A percentile compares a stretch with the other conserved stretches of the same genome.
Conservation (phyloP, 2,113 vertebrate genomes). For the Tupaia chinensis region DNA sequence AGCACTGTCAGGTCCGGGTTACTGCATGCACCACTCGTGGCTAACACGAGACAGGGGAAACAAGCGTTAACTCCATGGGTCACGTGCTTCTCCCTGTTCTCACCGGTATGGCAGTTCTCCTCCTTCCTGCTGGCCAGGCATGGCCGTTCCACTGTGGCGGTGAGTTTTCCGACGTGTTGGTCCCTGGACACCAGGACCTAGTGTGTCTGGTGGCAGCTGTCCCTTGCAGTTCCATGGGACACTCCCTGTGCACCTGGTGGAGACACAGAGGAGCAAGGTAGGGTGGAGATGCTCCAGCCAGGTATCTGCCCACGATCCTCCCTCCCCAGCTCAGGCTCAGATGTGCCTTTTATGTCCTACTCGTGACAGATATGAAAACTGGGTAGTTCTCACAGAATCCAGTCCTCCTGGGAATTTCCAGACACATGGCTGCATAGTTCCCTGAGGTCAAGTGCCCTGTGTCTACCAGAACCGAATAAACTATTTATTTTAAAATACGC, state of each 20-base stretch:
- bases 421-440: too few species aligned
- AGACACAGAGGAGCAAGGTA: too few species aligned
- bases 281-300: too few species aligned
- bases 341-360: too few species aligned
- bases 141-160: background rate
- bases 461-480: accelerated
- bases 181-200: background rate
- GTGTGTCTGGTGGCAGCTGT: background rate
- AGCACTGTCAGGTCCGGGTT: background rate
- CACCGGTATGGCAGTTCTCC: too few species aligned
- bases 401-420: background rate
- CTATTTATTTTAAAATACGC: background rate
- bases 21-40: background rate
- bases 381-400: too few species aligned
- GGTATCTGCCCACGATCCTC: too few species aligned
- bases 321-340: background rate
- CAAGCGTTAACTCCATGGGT: background rate
- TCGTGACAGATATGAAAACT: too few species aligned
- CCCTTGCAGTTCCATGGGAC: background rate
- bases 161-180: background rate
- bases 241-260: background rate
- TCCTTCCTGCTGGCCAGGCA: background rate
- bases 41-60: too few species aligned
- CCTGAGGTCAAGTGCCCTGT: too few species aligned
- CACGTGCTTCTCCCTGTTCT: background rate